Percentiles rank a stretch among this genome's conserved stretches.
Conservation (phyloP, 2,888 invertebrate species). For the Perizoma flavofasciatum region DNA sequence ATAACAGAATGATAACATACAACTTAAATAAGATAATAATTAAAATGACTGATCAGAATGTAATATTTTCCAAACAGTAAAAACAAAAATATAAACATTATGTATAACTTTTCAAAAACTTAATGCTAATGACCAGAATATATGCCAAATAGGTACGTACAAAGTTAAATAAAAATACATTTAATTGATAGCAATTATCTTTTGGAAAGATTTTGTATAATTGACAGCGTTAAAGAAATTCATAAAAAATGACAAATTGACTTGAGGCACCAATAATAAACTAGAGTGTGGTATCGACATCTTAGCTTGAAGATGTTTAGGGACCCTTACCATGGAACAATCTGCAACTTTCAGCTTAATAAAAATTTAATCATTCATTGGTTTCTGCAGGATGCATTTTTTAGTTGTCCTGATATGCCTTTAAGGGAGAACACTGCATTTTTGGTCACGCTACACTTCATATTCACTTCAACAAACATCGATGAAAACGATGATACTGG, state of each 20-base stretch:
- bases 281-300: constrained; percentile 41
- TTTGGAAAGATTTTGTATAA: constrained; percentile 60
- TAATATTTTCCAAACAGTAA: constrained; percentile 12
- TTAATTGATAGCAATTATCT: constrained; percentile 44
- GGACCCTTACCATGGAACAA: background rate
- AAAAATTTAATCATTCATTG: too few species aligned
- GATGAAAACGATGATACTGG: too few species aligned
- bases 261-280: constrained; percentile 72
- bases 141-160: constrained; percentile 5
- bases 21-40: constrained; percentile 15
- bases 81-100: constrained; percentile 6
- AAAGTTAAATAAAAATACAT: constrained; percentile 30
- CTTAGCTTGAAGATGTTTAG: constrained; percentile 13
- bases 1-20: constrained; percentile 3
- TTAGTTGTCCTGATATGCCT: too few species aligned
- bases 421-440: too few species aligned
- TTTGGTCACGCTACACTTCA: too few species aligned
- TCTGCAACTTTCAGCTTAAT: background rate
- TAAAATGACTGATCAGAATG: constrained; percentile 13
- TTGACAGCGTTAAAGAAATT: constrained; percentile 75
- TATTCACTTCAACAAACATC: too few species aligned
- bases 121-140: constrained; percentile 22
- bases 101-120: constrained; percentile 22
- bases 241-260: constrained; percentile 67
- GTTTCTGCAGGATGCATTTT: too few species aligned